These are phyloP conservation scores for Mobula birostris DNA, from an alignment of 2,113 vertebrate species.

Conservation along the genomic window DNA sequence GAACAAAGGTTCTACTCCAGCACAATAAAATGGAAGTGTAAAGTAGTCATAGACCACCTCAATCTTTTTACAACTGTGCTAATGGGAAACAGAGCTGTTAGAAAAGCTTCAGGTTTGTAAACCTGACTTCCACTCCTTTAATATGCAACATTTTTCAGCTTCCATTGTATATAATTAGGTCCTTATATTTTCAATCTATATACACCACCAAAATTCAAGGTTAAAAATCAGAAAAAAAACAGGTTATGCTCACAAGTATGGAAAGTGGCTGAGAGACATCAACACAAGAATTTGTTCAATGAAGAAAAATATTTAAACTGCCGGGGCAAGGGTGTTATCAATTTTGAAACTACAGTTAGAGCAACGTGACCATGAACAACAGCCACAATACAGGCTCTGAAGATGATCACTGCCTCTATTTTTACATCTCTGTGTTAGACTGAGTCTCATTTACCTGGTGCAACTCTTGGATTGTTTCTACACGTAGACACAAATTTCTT, in stretches of 20 bases:
- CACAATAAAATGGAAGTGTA: neutral
- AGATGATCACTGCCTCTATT: neutral
- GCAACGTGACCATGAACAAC: neutral
- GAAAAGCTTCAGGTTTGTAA: neutral
- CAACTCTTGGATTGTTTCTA: neutral
- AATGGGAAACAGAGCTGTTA: neutral
- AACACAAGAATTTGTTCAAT: neutral
- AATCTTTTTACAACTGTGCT: neutral
- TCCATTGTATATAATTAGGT: neutral
- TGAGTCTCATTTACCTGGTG: neutral
- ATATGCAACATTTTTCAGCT: neutral
- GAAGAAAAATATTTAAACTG: neutral
- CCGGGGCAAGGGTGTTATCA: neutral
- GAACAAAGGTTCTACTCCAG: neutral
- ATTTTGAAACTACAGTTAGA: neutral
- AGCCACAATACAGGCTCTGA: neutral
- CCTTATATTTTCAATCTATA: neutral
- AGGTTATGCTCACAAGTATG: neutral
- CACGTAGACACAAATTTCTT: neutral
- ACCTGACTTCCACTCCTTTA: neutral
- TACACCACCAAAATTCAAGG: no score
- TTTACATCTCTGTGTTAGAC: neutral
- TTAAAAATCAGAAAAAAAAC: neutral
- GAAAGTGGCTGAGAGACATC: neutral
- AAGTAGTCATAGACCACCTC: neutral